Evolutionary conservation across 2,888 invertebrate genomes (phyloP).

Genomic region (Coremacera marginata): DNA sequence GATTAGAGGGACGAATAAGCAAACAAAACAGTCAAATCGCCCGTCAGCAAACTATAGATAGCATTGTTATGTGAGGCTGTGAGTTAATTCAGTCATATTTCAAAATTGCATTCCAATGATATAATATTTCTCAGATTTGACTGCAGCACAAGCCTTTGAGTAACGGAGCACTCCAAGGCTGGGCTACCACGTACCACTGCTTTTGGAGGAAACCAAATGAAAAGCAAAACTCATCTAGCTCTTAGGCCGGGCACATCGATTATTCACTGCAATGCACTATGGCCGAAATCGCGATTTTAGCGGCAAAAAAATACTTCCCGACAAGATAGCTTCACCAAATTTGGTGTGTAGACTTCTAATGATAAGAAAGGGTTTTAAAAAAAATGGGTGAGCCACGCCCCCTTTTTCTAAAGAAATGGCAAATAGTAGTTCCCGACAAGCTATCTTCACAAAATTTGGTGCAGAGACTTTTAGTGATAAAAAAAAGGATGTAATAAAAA

Average conservation of each 20-base stretch:
- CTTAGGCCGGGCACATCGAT: not conserved
- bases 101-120: constrained; percentile 28
- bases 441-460: no score
- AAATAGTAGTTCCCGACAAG: no score
- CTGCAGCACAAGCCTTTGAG: not conserved
- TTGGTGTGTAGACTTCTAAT: no score
- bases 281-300: no score
- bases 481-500: no score
- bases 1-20: not conserved
- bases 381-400: no score
- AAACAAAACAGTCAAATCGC: not conserved
- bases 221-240: not conserved
- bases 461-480: no score
- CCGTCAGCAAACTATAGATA: not conserved
- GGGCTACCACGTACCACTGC: not conserved
- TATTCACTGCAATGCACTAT: constrained; percentile 10
- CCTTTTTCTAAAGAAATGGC: no score
- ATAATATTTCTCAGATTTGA: constrained; percentile 11
- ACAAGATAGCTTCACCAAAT: no score
- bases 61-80: not conserved
- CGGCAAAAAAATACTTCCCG: no score
- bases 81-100: constrained; percentile 7
- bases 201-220: not conserved
- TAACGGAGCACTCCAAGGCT: not conserved
- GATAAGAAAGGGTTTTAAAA: no score